A percentile compares a stretch with the other conserved stretches of the same genome.
These are phyloP conservation scores for Periophthalmus modestus DNA, from an alignment of 2,113 vertebrate species.

Conservation along the genomic window DNA sequence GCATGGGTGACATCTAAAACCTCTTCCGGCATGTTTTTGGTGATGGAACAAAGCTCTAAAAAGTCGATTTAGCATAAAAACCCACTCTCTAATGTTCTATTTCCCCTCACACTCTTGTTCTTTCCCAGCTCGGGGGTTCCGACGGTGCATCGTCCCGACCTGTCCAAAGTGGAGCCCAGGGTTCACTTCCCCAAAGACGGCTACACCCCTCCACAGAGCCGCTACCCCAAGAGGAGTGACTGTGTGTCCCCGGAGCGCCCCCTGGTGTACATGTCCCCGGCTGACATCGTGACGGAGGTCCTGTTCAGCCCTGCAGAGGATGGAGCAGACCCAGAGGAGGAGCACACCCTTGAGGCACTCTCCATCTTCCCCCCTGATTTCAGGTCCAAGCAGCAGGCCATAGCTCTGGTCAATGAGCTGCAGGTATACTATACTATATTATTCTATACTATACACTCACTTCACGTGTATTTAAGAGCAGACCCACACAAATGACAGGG, in stretches of 20 bases:
- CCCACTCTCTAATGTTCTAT: not conserved
- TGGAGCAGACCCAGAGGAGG: not conserved
- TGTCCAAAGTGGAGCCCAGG: conserved; percentile 87
- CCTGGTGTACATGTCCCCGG: conserved; percentile 84
- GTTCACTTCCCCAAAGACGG: conserved; percentile 82
- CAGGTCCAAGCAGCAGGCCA: conserved; percentile 81
- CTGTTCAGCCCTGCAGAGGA: conserved; percentile 76
- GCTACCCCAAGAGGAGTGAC: conserved; percentile 7
- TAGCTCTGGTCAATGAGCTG: conserved; percentile 85
- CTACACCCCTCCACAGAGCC: conserved; percentile 84
- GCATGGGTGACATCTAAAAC: no score
- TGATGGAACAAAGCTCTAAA: no score
- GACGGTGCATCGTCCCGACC: conserved; percentile 84
- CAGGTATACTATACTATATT: conserved; percentile 77
- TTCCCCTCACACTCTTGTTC: not conserved
- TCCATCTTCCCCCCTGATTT: conserved; percentile 80
- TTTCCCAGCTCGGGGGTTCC: conserved; percentile 71
- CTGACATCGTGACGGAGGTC: conserved; percentile 87
- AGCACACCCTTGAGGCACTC: not conserved
- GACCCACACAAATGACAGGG: no score
- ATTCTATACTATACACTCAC: no score
- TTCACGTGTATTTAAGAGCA: not conserved
- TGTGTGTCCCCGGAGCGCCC: conserved; percentile 30
- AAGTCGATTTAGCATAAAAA: no score
- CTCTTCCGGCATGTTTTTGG: no score